Percentiles rank a stretch among this genome's conserved stretches.
Evolutionary conservation across 1,140 invertebrate genomes (phyloP).

Genomic region (Drosophila kikkawai): DNA sequence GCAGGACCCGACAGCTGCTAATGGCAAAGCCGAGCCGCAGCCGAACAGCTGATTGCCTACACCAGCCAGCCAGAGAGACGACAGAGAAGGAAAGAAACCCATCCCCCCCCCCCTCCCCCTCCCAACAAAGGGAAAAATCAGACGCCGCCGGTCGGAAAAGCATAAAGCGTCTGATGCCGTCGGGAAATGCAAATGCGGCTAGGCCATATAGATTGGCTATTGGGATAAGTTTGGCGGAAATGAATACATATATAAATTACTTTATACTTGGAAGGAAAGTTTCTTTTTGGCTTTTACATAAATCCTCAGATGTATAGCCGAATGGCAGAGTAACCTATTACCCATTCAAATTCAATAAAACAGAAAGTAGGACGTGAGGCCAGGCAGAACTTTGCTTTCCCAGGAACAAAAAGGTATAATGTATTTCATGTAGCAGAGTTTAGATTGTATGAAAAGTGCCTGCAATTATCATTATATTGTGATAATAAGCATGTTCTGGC

Average conservation of each 20-base stretch:
- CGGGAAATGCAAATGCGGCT: slow-evolving; percentile 45
- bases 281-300: slow-evolving; percentile 1
- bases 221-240: slow-evolving; percentile 39
- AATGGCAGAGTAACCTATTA: slow-evolving; percentile 14
- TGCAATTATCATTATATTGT: neutral
- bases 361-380: slow-evolving; percentile 7
- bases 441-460: neutral
- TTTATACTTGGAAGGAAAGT: neutral
- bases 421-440: neutral
- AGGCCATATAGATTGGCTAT: slow-evolving; percentile 36
- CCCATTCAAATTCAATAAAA: slow-evolving; percentile 31
- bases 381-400: neutral
- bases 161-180: slow-evolving; percentile 40
- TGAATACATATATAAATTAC: slow-evolving; percentile 34
- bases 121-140: neutral
- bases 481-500: neutral
- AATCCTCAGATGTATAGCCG: slow-evolving; percentile 7
- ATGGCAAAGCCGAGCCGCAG: slow-evolving; percentile 31
- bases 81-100: neutral
- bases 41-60: slow-evolving; percentile 70
- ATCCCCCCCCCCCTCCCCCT: too few species aligned
- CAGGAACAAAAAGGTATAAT: neutral
- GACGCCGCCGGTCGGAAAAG: slow-evolving; percentile 23
- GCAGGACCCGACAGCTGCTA: slow-evolving; percentile 62
- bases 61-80: slow-evolving; percentile 30